A percentile compares a stretch with the other conserved stretches of the same genome.
Conservation (phyloP, 2,797 vertebrate species). For the Molossus alvarezi region DNA sequence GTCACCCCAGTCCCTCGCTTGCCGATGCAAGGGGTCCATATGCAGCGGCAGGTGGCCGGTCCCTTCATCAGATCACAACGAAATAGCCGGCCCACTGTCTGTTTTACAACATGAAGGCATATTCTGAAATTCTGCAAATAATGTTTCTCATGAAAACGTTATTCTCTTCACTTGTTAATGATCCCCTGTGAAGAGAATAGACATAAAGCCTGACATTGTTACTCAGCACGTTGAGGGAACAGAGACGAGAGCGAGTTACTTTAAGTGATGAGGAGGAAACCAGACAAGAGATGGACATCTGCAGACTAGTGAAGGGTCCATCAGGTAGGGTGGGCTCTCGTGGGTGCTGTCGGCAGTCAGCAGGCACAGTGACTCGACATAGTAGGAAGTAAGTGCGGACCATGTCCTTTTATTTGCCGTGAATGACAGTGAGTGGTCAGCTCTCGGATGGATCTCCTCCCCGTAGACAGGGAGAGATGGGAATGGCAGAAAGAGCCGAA, state of each 20-base stretch:
- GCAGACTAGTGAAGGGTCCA: not conserved
- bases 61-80: not conserved
- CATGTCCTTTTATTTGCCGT: not conserved
- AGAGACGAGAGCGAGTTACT: not conserved
- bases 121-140: not conserved
- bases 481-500: not conserved
- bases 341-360: not conserved
- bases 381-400: not conserved
- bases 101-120: not conserved
- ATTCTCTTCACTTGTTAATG: not conserved
- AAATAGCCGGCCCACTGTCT: not conserved
- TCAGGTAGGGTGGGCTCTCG: not conserved
- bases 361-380: not conserved
- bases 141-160: not conserved
- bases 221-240: not conserved
- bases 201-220: not conserved
- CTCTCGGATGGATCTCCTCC: not conserved
- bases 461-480: not conserved
- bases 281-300: not conserved
- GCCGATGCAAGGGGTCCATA: fast-evolving
- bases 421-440: not conserved
- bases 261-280: not conserved
- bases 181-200: not conserved
- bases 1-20: fast-evolving
- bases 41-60: not conserved